These are phyloP conservation scores for Zaprionus capensis DNA, from an alignment of 1,140 invertebrate genomes.

Conservation along the genomic window DNA sequence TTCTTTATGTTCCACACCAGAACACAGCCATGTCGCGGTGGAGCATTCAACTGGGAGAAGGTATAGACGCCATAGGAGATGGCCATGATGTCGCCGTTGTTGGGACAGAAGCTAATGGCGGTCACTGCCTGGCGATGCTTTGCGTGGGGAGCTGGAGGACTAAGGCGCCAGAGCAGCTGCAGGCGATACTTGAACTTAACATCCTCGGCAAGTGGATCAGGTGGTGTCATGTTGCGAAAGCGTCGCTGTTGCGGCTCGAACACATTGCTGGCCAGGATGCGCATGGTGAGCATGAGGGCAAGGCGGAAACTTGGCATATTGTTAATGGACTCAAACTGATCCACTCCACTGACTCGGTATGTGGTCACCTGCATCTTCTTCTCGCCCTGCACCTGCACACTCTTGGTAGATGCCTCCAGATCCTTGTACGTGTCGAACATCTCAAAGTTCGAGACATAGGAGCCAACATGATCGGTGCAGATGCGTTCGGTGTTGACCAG, in stretches of 20 bases:
- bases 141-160: slow-evolving; percentile 23
- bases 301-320: slow-evolving; percentile 86
- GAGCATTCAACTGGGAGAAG: slow-evolving; percentile 25
- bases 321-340: slow-evolving; percentile 76
- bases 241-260: slow-evolving; percentile 87
- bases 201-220: slow-evolving; percentile 86
- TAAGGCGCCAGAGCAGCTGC: slow-evolving; percentile 88
- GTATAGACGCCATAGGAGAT: slow-evolving; percentile 89
- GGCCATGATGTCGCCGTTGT: slow-evolving; percentile 88
- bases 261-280: slow-evolving; percentile 88
- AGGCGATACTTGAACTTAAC: slow-evolving; percentile 88
- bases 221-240: slow-evolving; percentile 87
- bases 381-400: slow-evolving; percentile 84
- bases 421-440: slow-evolving; percentile 88
- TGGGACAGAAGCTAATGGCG: slow-evolving; percentile 87
- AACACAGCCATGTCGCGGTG: slow-evolving; percentile 79
- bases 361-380: slow-evolving; percentile 77
- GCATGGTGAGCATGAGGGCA: slow-evolving; percentile 87
- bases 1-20: slow-evolving; percentile 94
- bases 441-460: slow-evolving; percentile 90
- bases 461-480: slow-evolving; percentile 85
- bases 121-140: slow-evolving; percentile 84
- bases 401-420: slow-evolving; percentile 78
- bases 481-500: slow-evolving; percentile 86
- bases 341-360: slow-evolving; percentile 74